Evolutionary conservation across 2,888 invertebrate species (phyloP).

Genomic region (Melieria crassipennis): DNA sequence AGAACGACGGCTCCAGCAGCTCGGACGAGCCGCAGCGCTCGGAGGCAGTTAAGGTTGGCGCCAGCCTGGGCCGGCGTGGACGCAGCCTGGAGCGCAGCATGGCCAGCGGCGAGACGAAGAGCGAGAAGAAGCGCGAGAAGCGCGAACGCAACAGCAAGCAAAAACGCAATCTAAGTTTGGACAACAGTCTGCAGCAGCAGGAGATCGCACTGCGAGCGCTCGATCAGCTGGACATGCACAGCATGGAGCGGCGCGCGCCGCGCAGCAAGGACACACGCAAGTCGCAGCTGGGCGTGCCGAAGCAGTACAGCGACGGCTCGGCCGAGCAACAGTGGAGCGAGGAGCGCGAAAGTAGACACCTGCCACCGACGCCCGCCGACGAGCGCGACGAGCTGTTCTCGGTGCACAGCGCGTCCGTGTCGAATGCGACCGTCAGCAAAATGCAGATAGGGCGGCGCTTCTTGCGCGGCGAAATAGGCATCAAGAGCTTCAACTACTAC

Average conservation of each 20-base stretch:
- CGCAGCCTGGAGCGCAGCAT: slow-evolving; percentile 57
- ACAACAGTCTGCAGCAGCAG: slow-evolving; percentile 50
- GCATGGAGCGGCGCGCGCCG: slow-evolving; percentile 37
- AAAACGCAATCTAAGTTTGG: slow-evolving; percentile 60
- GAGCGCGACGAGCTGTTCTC: slow-evolving; percentile 52
- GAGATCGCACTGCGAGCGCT: slow-evolving; percentile 31
- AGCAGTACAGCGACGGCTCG: slow-evolving; percentile 49
- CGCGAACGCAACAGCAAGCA: slow-evolving; percentile 60
- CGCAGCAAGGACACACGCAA: slow-evolving; percentile 36
- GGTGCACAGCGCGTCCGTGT: slow-evolving; percentile 45
- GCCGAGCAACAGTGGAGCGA: slow-evolving; percentile 38
- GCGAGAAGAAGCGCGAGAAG: slow-evolving; percentile 47
- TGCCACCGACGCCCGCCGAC: slow-evolving; percentile 16
- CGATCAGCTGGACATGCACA: not conserved
- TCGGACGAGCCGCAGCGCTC: slow-evolving; percentile 47
- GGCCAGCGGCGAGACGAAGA: slow-evolving; percentile 40
- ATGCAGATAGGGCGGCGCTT: slow-evolving; percentile 64
- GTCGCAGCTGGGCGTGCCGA: slow-evolving; percentile 34
- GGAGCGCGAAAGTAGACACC: slow-evolving; percentile 15
- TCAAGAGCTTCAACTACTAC: slow-evolving; percentile 66
- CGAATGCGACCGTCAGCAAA: slow-evolving; percentile 49
- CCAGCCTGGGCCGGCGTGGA: slow-evolving; percentile 52
- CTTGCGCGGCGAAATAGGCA: slow-evolving; percentile 65
- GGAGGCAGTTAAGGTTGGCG: slow-evolving; percentile 10
- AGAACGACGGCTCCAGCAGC: slow-evolving; percentile 56